Percentiles rank a stretch among this genome's conserved stretches.
phyloP scores from a whole-genome alignment of 2,888 invertebrate genomes.

The Andrena flavipes region DNA sequence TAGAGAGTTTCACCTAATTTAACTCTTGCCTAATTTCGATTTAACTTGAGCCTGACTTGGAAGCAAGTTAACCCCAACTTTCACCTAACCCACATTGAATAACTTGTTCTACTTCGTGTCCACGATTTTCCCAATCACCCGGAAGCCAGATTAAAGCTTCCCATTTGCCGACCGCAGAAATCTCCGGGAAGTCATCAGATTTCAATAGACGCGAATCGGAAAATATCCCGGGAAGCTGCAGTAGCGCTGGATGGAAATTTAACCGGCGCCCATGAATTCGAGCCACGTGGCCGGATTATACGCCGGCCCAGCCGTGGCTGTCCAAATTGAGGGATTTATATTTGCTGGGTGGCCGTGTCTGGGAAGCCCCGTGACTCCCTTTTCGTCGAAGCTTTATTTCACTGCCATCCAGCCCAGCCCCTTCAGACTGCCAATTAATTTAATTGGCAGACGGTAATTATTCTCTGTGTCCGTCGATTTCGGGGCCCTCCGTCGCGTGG shows the following conservation, averaged over 20 bases:
- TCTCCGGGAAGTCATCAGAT: background rate
- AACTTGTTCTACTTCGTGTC: background rate
- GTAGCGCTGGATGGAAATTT: background rate
- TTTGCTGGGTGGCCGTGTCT: conserved; percentile 29
- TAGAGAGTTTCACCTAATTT: no score
- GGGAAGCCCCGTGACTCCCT: background rate
- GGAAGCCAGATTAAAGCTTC: no score
- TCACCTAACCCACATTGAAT: no score
- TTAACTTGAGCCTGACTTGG: no score
- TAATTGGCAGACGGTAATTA: conserved; percentile 66
- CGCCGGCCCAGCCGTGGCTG: conserved; percentile 9
- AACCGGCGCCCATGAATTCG: background rate
- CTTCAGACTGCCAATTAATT: conserved; percentile 61
- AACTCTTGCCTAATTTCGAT: no score
- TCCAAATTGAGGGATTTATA: conserved; percentile 43
- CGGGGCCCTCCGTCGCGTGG: background rate
- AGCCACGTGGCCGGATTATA: conserved; percentile 19
- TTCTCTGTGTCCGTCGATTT: conserved; percentile 33
- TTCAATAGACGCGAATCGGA: background rate
- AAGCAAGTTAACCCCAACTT: no score
- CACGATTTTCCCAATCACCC: no score
- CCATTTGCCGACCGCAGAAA: background rate
- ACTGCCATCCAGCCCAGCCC: conserved; percentile 31
- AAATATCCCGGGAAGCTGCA: background rate
- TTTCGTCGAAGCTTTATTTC: conserved; percentile 37